These are phyloP conservation scores for Coptodon rendalli DNA, from an alignment of 2,113 vertebrate species.

Conservation along the genomic window DNA sequence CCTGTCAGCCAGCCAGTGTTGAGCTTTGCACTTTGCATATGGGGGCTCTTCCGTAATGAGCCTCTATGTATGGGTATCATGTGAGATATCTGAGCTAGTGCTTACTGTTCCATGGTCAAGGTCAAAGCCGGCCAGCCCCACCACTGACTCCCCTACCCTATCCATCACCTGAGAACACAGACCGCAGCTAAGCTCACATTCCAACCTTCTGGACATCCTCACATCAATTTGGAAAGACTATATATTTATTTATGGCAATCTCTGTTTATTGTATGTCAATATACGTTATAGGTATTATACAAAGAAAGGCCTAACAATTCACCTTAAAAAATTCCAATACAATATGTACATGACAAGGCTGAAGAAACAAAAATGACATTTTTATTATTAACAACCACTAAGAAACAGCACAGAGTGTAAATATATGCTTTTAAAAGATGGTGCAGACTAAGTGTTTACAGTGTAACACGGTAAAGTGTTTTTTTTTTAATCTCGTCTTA, in stretches of 20 bases:
- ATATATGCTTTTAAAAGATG: slow-evolving; percentile 15
- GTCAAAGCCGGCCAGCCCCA: slow-evolving; percentile 65
- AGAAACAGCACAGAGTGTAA: not conserved
- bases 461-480: slow-evolving; percentile 10
- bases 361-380: not conserved
- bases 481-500: not conserved
- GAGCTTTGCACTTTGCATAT: slow-evolving; percentile 71
- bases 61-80: slow-evolving; percentile 73
- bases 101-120: slow-evolving; percentile 71
- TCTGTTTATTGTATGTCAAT: slow-evolving; percentile 30
- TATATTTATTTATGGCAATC: slow-evolving; percentile 10
- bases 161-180: slow-evolving; percentile 66
- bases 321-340: not conserved
- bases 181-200: slow-evolving; percentile 61
- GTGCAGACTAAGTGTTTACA: slow-evolving; percentile 11
- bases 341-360: not conserved
- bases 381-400: not conserved
- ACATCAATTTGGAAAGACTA: slow-evolving; percentile 45
- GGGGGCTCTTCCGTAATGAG: slow-evolving; percentile 75
- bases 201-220: slow-evolving; percentile 54
- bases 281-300: not conserved
- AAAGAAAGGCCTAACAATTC: not conserved
- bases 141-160: slow-evolving; percentile 53
- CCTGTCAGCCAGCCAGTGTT: slow-evolving; percentile 67
- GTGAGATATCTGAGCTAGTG: slow-evolving; percentile 76